Conservation (phyloP, 2,888 invertebrate genomes). For the Acleris emargana region DNA sequence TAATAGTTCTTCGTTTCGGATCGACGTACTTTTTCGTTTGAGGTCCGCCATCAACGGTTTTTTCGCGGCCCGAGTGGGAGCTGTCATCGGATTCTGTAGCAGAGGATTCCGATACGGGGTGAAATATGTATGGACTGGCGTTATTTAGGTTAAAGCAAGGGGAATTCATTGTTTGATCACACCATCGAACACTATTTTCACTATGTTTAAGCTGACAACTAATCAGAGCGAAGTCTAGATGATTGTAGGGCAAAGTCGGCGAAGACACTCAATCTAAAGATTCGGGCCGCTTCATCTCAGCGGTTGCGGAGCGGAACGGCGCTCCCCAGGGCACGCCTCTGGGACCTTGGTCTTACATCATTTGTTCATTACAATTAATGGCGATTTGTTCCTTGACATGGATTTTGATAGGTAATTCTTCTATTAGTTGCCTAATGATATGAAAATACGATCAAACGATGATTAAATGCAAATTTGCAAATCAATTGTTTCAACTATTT, state of each 20-base stretch:
- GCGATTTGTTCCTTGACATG: conserved; percentile 37
- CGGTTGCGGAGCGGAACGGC: conserved; percentile 61
- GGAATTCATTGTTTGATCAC: conserved; percentile 63
- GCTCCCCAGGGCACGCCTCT: conserved; percentile 65
- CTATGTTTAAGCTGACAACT: conserved; percentile 45
- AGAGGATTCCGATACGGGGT: conserved; percentile 75
- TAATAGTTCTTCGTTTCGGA: conserved; percentile 77
- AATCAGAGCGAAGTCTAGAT: conserved; percentile 52
- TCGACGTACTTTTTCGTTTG: conserved; percentile 75
- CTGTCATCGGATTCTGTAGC: conserved; percentile 78
- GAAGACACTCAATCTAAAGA: conserved; percentile 60
- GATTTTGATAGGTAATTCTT: conserved; percentile 23
- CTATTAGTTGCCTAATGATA: conserved; percentile 5
- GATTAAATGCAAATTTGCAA: no score
- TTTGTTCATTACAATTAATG: conserved; percentile 51
- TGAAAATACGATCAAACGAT: neutral
- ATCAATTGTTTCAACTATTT: no score
- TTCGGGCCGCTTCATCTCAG: conserved; percentile 56
- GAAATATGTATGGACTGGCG: conserved; percentile 71
- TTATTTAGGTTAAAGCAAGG: conserved; percentile 60
- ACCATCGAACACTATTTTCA: conserved; percentile 1
- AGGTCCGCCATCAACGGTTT: conserved; percentile 61
- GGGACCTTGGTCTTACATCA: conserved; percentile 67
- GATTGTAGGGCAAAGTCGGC: conserved; percentile 62
- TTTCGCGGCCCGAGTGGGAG: conserved; percentile 69